Percentiles rank a stretch among this genome's conserved stretches.
Evolutionary conservation across 2,113 vertebrate species (phyloP).

Genomic region (Patagioenas fasciata): DNA sequence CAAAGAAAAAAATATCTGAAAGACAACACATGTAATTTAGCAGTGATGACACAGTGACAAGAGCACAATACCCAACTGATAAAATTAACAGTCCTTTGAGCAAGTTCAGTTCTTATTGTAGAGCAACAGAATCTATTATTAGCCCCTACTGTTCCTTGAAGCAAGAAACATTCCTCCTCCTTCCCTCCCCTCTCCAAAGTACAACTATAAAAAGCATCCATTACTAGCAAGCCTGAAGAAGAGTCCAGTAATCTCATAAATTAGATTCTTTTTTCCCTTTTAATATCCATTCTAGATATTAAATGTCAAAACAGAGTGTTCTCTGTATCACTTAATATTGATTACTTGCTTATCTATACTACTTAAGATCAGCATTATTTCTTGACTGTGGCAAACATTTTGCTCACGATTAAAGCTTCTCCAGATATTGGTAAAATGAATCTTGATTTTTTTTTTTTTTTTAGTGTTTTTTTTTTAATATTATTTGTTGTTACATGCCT

Average conservation of each 20-base stretch:
- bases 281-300: conserved; percentile 1
- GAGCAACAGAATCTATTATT: background rate
- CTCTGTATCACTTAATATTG: background rate
- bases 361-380: background rate
- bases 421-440: background rate
- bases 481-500: background rate
- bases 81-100: background rate
- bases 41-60: background rate
- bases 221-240: background rate
- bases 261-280: background rate
- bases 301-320: background rate
- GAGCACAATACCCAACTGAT: background rate
- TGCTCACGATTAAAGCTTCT: background rate
- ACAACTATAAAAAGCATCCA: background rate
- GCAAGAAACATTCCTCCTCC: background rate
- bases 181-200: background rate
- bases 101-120: background rate
- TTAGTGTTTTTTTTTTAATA: background rate
- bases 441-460: background rate
- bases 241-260: conserved; percentile 1
- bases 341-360: background rate
- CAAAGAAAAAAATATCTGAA: background rate
- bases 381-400: background rate
- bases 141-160: background rate
- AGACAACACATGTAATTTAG: background rate